phyloP scores from a whole-genome alignment of 2,797 vertebrate genomes.

The Rousettus madagascariensis region DNA sequence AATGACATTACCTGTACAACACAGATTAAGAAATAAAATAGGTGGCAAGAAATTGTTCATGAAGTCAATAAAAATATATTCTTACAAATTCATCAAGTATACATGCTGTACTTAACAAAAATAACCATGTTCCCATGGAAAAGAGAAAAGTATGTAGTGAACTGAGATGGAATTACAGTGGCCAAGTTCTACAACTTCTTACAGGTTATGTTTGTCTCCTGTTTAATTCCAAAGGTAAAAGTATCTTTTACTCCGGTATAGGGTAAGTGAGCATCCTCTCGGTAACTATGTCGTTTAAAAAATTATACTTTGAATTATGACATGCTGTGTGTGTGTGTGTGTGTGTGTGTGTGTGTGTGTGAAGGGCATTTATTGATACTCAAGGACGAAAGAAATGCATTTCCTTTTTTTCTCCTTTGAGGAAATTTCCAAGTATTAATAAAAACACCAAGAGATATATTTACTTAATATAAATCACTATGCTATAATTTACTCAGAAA shows the following conservation, averaged over 20 bases:
- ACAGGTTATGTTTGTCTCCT: background rate
- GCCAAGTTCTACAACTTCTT: background rate
- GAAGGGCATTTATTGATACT: background rate
- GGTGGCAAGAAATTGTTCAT: constrained; percentile 60
- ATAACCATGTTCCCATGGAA: background rate
- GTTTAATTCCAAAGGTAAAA: background rate
- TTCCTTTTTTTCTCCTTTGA: background rate
- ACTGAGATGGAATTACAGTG: background rate
- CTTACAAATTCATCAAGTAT: background rate
- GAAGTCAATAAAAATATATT: constrained; percentile 35
- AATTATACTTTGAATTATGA: background rate
- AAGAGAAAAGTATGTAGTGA: background rate
- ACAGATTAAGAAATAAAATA: constrained; percentile 75
- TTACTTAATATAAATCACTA: background rate
- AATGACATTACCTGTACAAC: constrained; percentile 63
- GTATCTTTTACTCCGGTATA: background rate
- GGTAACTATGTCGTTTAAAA: background rate
- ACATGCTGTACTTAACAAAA: background rate
- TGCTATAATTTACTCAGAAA: background rate
- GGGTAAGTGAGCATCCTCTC: background rate
- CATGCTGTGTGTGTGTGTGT: background rate
- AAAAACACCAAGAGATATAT: background rate
- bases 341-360: background rate
- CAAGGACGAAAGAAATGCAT: background rate
- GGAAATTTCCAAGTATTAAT: background rate